A percentile compares a stretch with the other conserved stretches of the same genome.
These are phyloP conservation scores for Luscinia megarhynchos DNA, from an alignment of 2,797 vertebrate species.

Conservation along the genomic window DNA sequence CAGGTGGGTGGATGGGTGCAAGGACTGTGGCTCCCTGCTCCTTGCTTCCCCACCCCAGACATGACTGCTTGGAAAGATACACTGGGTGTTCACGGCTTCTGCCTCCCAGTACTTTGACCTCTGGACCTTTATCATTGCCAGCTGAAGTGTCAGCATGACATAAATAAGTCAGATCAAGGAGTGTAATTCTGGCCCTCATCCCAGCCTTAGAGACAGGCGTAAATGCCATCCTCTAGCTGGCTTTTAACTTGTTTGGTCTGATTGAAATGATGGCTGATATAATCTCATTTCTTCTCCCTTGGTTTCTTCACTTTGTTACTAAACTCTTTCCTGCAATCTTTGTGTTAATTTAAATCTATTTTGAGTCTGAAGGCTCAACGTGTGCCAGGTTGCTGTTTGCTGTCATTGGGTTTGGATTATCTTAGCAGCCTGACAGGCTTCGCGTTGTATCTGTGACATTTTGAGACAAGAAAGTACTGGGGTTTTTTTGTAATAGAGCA, in stretches of 20 bases:
- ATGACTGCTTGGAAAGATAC: not conserved
- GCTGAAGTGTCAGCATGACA: not conserved
- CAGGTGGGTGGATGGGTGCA: rapidly evolving
- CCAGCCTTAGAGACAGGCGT: not conserved
- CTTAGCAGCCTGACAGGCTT: slow-evolving; percentile 14
- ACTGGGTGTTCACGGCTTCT: not conserved
- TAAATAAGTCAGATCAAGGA: slow-evolving; percentile 29
- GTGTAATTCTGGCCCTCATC: slow-evolving; percentile 33
- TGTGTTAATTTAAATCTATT: slow-evolving; percentile 21
- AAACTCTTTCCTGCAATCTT: slow-evolving; percentile 7
- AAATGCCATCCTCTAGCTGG: slow-evolving; percentile 25
- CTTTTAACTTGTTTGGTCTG: slow-evolving; percentile 14
- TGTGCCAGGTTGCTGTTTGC: slow-evolving; percentile 18
- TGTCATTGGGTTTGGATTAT: not conserved
- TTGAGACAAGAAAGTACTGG: not conserved
- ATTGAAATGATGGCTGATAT: not conserved
- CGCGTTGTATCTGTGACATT: not conserved
- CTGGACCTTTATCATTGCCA: slow-evolving; percentile 20
- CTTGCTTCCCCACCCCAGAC: not conserved
- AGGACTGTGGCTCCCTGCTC: not conserved
- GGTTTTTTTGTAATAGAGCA: not conserved
- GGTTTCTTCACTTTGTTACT: slow-evolving; percentile 12
- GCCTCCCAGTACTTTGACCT: slow-evolving; percentile 9
- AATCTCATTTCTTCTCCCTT: not conserved
- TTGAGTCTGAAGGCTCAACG: not conserved